A percentile compares a stretch with the other conserved stretches of the same genome.
phyloP scores from a whole-genome alignment of 2,797 vertebrate species.

The Psittacula echo region DNA sequence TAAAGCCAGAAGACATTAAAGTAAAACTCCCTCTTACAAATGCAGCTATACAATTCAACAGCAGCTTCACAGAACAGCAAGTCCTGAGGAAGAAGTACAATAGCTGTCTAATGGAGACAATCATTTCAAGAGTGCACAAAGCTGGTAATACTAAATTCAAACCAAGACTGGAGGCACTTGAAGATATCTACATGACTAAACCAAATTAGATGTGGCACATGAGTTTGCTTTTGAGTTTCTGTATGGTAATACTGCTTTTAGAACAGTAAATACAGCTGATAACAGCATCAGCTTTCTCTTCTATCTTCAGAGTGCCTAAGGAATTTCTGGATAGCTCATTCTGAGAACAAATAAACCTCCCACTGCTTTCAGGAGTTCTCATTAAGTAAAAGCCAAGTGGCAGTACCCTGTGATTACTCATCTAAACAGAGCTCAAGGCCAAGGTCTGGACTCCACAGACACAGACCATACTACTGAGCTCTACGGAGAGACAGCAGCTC shows the following conservation, averaged over 20 bases:
- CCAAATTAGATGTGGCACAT: neutral
- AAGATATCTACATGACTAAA: neutral
- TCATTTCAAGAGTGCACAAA: neutral
- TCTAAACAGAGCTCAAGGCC: neutral
- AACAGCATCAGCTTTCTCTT: neutral
- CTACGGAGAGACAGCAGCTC: neutral
- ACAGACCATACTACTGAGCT: neutral
- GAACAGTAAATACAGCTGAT: neutral
- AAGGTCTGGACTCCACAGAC: neutral
- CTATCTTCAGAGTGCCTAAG: neutral
- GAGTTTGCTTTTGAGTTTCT: neutral
- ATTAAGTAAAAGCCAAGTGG: neutral
- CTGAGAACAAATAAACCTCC: neutral
- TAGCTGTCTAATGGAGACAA: neutral
- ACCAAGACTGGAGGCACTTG: neutral
- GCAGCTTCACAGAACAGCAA: neutral
- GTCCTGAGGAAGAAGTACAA: neutral
- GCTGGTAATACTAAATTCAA: neutral
- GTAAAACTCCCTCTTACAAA: neutral
- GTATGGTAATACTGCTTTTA: neutral
- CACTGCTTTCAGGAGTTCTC: neutral
- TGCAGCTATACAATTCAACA: rapidly evolving
- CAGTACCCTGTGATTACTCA: neutral
- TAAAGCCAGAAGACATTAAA: neutral
- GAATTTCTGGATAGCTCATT: neutral